Evolutionary conservation across 2,888 invertebrate genomes (phyloP), one percentile per base, ranked within the genome.

Genomic region (Tetrapedia diversipes): DNA sequence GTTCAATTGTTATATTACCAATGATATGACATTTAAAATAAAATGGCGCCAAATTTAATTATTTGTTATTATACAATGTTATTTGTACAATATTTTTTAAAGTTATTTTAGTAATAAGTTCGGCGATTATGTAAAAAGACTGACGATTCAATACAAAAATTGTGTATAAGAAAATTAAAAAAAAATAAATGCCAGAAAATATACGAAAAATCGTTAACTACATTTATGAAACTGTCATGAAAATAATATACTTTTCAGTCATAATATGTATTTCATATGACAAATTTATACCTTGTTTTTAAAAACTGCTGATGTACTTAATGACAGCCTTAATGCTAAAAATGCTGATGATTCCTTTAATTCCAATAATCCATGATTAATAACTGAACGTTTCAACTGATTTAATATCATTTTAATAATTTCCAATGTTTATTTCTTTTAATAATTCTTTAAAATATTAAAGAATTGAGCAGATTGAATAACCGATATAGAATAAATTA

Each of bases 71-170:
- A 22, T 2, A 22, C 14, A 22, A 4, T 37, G 14, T 24, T 4
- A 32, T 45, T 59, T 59, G 34, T 10, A 11, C 6, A 16, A 51
- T 49, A 61, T 37, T 41, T n/a, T 19, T n/a, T 27, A 32, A 64
- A 72, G 74, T 71, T 83, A 83, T 83, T 82, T 86, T 79, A 59
- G 70, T 71, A 72, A 22, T 63, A 29, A 22, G 53, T 47, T 51
- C 37, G 41, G 41, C 51, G 86, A 80, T 86, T 86, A 86, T 82
- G 66, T 86, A 86, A 83, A 84, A 83, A 69, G 70, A 37, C 4
- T 37, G 27, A 53, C 34, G 41, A 57, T 37, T 32, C 37, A 24
- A 54, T 41, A 61, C 16, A 56, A 68, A 60, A 45, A 14, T 49
- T 19, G 27, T 45, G 32, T 10, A 16, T 24, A 32, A 37, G 7